Percentiles rank a stretch among this genome's conserved stretches.
Evolutionary conservation across 2,797 vertebrate genomes (phyloP).

Genomic region (Lacerta agilis): DNA sequence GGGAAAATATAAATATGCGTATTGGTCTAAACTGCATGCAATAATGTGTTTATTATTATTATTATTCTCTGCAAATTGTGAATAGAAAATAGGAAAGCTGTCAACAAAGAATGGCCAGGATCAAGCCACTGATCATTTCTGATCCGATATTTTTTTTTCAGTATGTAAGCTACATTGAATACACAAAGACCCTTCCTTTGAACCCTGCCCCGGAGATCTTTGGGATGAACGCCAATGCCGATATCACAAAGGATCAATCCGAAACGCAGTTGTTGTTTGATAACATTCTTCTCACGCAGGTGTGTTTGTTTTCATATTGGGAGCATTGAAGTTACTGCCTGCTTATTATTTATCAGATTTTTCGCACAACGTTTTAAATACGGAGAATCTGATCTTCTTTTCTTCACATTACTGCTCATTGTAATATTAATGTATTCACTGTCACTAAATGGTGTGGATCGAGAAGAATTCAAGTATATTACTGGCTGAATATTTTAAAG

Average conservation of each 20-base stretch:
- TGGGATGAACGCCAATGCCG: conserved; percentile 90
- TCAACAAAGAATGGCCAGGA: background rate
- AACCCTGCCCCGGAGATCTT: conserved; percentile 88
- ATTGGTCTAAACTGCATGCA: too few species aligned
- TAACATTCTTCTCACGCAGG: conserved; percentile 88
- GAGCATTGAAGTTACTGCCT: background rate
- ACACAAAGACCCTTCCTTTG: conserved; percentile 86
- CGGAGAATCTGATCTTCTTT: background rate
- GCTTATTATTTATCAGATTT: background rate
- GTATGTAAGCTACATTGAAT: conserved; percentile 85
- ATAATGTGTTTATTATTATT: too few species aligned
- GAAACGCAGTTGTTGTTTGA: conserved; percentile 89
- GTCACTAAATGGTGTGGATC: conserved; percentile 26
- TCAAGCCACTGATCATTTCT: background rate
- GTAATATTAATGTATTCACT: conserved; percentile 11
- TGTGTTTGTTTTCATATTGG: conserved; percentile 48
- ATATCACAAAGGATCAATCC: conserved; percentile 88
- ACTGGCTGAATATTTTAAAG: background rate
- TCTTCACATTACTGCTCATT: background rate
- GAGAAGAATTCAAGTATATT: background rate
- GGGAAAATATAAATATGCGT: too few species aligned
- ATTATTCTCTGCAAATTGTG: too few species aligned
- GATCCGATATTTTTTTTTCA: conserved; percentile 59
- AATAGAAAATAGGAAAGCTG: too few species aligned
- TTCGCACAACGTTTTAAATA: background rate